phyloP scores from a whole-genome alignment of 1,140 invertebrate genomes.

The Lamellibrachia luymesi region DNA sequence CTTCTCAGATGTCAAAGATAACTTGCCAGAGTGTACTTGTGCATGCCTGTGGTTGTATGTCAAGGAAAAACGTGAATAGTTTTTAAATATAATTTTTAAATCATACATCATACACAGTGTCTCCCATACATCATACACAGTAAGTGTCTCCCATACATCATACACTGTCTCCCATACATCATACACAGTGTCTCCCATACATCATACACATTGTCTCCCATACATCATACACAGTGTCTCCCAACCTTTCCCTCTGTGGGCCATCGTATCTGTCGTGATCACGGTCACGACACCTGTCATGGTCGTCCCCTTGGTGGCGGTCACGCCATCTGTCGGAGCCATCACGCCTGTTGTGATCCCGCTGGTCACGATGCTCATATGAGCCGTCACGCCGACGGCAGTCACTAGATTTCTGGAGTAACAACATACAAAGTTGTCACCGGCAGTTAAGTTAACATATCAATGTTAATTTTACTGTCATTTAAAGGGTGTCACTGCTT shows the following conservation, averaged over 20 bases:
- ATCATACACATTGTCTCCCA: no score
- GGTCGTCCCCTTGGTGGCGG: not conserved
- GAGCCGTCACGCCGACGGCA: not conserved
- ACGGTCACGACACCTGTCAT: not conserved
- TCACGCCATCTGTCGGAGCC: no score
- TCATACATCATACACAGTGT: not conserved
- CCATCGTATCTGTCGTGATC: not conserved
- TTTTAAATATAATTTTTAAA: no score
- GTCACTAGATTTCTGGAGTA: not conserved
- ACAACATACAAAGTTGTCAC: not conserved
- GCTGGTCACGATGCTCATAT: not conserved
- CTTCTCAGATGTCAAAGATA: not conserved
- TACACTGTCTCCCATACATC: no score
- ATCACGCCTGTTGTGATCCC: not conserved
- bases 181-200: no score
- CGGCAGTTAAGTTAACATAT: no score
- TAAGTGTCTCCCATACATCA: not conserved
- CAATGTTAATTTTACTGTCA: no score
- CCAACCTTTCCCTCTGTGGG: not conserved
- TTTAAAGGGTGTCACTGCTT: not conserved
- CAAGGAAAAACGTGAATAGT: not conserved
- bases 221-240: not conserved
- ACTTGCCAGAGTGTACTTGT: not conserved
- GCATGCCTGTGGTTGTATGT: not conserved
- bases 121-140: not conserved